Evolutionary conservation across 2,113 vertebrate species (phyloP), one percentile per base, ranked within the genome.

Genomic region (Albula goreensis): DNA sequence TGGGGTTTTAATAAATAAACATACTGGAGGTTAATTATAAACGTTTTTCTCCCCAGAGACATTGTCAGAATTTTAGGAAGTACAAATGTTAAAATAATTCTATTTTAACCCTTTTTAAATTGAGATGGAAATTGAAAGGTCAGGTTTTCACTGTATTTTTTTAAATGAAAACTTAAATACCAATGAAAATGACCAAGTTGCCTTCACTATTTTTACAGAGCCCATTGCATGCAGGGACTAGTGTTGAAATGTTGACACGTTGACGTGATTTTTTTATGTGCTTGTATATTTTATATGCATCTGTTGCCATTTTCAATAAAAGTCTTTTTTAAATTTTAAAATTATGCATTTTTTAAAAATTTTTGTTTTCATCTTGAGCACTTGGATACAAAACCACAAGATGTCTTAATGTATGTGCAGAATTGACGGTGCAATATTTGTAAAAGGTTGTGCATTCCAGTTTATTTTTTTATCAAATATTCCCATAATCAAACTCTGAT

Each of bases 381-480:
- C 78, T 50, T 31, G 3, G 12, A 79, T 50, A 19, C 22, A 70
- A 70, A 79, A 79, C 41, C 31, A 3, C 4, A 17, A 79, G 41
- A 31, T 5, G 19, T 25, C 78, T 74, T 70, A 13, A 13, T 9
- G 1, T 6, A n/a, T 66, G 17, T 66, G 60, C 22, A 66, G 57
- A 66, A 19, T 25, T 31, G 5, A 74, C 70, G 31, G 31, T n/a
- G 31, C 87, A 81, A 86, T 49, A 57, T 89, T 91, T 93, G 88
- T 92, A 93, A 94, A 94, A 94, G 83, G 88, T 93, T 96, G 93
- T 94, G 95, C 95, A 96, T 96, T 96, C 95, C 95, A 96, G 94
- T 96, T 96, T 91, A 84, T 94, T 95, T 96, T 96, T 95, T 94
- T 95, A 96, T 93, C 94, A 96, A 96, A 96, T 93, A 91, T 93